Base-by-base conservation (phyloP, 2,113 vertebrate genomes). In the Chionis minor region DNA sequence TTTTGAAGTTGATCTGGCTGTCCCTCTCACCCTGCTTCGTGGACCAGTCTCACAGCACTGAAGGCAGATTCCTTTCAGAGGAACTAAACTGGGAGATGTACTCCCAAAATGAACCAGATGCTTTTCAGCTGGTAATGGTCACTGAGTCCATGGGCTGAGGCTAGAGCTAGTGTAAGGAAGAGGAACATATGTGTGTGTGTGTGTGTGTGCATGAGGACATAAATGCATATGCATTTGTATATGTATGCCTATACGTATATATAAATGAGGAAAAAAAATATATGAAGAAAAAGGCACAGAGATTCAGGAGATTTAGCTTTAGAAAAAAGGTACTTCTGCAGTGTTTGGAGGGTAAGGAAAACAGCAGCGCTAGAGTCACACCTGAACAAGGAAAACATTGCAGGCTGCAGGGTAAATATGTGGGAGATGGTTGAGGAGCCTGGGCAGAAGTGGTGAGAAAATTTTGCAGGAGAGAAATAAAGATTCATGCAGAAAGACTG, bases 231-330 rank as follows among this genome's bases (percentile, higher is more conserved):
- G 8, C 14, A 27, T 26, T 35, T 27, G 8, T 47, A 18, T 56
- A 24, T 21, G 5, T 22, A 1, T 40, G 2, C 17, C 1, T 22
- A 6, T 16, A 5, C 9, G 12, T 45, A 49, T 17, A 23, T 1
- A 38, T 4, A 40, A 4, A 42, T 2, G 14, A 7, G 17, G 6
- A 12, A 32, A 38, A 47, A 2, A 16, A 10, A 58, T 15, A 21
- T 19, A 8, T 33, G 13, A 27, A 11, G 6, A 42, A 56, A 91
- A 87, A 32, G 27, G 5, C 5, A 47, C 1, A 58, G 20, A 23
- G 10, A 33, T 16, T 0, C 1, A 1, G 4, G 8, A 67, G 2
- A 1, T 56, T 77, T 65, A 35, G 27, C 5, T 88, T 63, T 44
- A 47, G 9, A 27, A 56, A 73, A 49, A 47, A 33, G 1, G 1